Evolutionary conservation across 2,113 vertebrate genomes (phyloP).

Genomic region (Chaenogobius annularis): DNA sequence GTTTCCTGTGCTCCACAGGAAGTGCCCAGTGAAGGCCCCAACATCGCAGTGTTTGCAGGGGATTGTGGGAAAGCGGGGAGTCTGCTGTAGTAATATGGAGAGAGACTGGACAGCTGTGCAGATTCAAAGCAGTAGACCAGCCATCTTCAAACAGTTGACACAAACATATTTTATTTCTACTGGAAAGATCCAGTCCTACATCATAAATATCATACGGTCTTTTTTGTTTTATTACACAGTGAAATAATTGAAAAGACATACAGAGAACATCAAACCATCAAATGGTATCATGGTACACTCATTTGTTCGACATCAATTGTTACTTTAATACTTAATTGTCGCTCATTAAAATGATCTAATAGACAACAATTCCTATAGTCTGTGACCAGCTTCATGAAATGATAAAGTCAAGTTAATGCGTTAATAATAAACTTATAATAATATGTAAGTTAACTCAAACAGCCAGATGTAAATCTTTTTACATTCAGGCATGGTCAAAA

Average conservation of each 20-base stretch:
- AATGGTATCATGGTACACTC: neutral
- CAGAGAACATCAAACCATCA: neutral
- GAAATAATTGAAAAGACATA: neutral
- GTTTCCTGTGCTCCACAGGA: slow-evolving; percentile 75
- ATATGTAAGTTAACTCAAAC: no score
- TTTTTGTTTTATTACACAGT: slow-evolving; percentile 1
- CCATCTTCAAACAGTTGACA: slow-evolving; percentile 23
- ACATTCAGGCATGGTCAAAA: no score
- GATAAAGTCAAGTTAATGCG: no score
- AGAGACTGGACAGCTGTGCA: slow-evolving; percentile 65
- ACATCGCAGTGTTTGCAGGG: slow-evolving; percentile 54
- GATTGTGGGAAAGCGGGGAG: slow-evolving; percentile 68
- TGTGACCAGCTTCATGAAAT: no score
- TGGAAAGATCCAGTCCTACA: neutral
- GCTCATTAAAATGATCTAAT: no score
- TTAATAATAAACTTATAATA: no score
- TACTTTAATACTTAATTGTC: no score
- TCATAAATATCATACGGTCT: neutral
- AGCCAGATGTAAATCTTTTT: no score
- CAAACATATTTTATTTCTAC: slow-evolving; percentile 2
- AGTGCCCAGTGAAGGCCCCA: slow-evolving; percentile 61
- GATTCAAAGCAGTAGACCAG: slow-evolving; percentile 49
- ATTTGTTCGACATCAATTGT: neutral
- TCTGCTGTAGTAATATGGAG: slow-evolving; percentile 1
- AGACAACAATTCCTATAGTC: no score